Conservation (phyloP, 2,888 invertebrate species). For the Trichacis sp. region DNA sequence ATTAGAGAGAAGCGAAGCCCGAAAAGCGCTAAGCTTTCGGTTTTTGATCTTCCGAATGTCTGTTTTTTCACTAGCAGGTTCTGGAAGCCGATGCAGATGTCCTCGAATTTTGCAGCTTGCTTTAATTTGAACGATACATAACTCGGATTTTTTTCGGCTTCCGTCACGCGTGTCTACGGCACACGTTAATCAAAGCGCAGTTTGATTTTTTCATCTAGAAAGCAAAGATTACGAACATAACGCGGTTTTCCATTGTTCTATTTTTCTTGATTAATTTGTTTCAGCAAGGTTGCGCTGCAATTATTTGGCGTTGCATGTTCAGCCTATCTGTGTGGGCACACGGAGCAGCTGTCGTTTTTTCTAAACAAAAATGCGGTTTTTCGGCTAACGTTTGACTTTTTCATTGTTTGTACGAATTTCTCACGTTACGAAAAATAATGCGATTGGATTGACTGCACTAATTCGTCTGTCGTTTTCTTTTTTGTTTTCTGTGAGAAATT, state of each 20-base stretch:
- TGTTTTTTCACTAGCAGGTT: slow-evolving; percentile 60
- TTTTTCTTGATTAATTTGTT: slow-evolving; percentile 59
- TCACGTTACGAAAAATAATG: slow-evolving; percentile 35
- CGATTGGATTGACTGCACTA: slow-evolving; percentile 29
- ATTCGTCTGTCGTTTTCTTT: slow-evolving; percentile 29
- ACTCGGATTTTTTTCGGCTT: slow-evolving; percentile 46
- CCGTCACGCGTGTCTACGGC: slow-evolving; percentile 38
- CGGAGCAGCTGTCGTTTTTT: slow-evolving; percentile 65
- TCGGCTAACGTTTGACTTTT: slow-evolving; percentile 35
- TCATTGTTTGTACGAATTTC: slow-evolving; percentile 27
- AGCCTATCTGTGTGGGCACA: slow-evolving; percentile 65
- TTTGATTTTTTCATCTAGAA: slow-evolving; percentile 21
- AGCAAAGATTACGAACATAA: slow-evolving; percentile 13
- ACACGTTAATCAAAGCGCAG: slow-evolving; percentile 11
- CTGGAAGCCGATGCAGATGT: slow-evolving; percentile 63
- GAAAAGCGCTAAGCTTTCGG: slow-evolving; percentile 32
- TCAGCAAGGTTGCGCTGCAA: slow-evolving; percentile 65
- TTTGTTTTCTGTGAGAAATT: slow-evolving; percentile 30
- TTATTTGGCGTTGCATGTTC: slow-evolving; percentile 67
- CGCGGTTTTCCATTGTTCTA: slow-evolving; percentile 34
- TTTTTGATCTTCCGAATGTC: slow-evolving; percentile 42
- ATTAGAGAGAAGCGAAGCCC: not conserved
- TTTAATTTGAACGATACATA: slow-evolving; percentile 51
- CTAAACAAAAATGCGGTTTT: slow-evolving; percentile 27
- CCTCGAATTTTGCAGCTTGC: slow-evolving; percentile 60